A percentile compares a stretch with the other conserved stretches of the same genome.
Conservation (phyloP, 2,888 invertebrate genomes). For the Minunthozetes semirufus region DNA sequence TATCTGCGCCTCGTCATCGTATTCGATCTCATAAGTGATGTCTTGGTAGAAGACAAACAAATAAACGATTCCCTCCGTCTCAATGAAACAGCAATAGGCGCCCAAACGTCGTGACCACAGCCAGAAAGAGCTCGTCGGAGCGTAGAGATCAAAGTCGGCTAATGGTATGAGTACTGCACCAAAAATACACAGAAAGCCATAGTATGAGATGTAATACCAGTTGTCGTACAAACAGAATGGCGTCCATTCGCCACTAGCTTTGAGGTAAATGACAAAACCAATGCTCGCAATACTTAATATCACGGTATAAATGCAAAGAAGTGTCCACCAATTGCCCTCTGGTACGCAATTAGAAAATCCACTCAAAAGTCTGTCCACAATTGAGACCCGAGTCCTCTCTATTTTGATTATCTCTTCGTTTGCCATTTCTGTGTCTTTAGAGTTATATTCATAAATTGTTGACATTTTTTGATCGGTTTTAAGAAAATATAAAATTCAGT, state of each 20-base stretch:
- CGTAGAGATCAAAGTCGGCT: background rate
- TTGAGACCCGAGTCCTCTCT: background rate
- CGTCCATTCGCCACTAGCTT: conserved; percentile 18
- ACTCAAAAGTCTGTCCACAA: background rate
- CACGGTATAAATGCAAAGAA: background rate
- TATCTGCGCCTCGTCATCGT: background rate
- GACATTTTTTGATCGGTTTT: no score
- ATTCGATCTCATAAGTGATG: background rate
- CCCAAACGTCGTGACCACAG: background rate
- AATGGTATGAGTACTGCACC: background rate
- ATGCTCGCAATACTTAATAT: background rate
- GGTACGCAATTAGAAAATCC: background rate
- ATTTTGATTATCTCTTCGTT: background rate
- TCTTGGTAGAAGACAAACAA: background rate
- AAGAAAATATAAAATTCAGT: no score
- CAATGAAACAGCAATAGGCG: background rate
- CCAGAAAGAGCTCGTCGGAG: background rate
- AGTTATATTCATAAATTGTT: no score
- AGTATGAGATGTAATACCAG: conserved; percentile 1
- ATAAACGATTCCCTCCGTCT: background rate
- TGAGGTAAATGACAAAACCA: conserved; percentile 1
- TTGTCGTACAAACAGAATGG: conserved; percentile 34
- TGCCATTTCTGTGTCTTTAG: background rate
- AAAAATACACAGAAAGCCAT: background rate
- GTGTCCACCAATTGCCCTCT: background rate